Evolutionary conservation across 2,113 vertebrate genomes (phyloP), one percentile per base, ranked within the genome.

Genomic region (Cyprinus carpio): DNA sequence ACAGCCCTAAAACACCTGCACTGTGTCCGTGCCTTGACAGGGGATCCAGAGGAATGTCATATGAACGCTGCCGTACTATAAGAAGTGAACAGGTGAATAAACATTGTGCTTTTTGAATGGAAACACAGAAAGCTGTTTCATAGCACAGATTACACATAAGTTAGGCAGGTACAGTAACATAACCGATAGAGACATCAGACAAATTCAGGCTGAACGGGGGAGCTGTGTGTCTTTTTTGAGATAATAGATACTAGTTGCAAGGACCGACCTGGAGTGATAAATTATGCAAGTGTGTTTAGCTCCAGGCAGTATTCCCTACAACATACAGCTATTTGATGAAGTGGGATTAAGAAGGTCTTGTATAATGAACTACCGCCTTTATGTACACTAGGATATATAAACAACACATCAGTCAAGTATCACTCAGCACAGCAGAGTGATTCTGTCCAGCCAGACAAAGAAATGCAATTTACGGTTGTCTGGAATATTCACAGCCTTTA

Each of bases 1-100:
- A 91, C 91, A 93, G 92, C 92, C 60, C 93, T 95, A 94, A 43
- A 94, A 93, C 93, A 94, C 94, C 95, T 95, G 93, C 90, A 49
- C 83, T 87, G 90, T 92, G 92, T 93, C 92, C 90, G 1, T 7
- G 40, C 43, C 31, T 12, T 4, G 34, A 84, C 13, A 8, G 15
- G 11, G 54, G 51, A 87, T 54, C 43, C 65, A 8, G 43, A 6
- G 51, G 75, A 58, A 65, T 75, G 74, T 81, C 81, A 82, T 25
- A 62, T n/a, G 40, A 86, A 58, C 4, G 27, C 29, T 29, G 65
- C n/a, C 20, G 72, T 27, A 67, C 25, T 78, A 46, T 20, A 58
- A 49, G 10, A 87, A 67, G 62, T n/a, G 40, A 84, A 79, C 74
- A 72, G 46, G 83, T 87, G 69, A 31, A 78, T 5, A 46, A 78